phyloP scores from a whole-genome alignment of 2,888 invertebrate genomes.

The Drosophila anceps region DNA sequence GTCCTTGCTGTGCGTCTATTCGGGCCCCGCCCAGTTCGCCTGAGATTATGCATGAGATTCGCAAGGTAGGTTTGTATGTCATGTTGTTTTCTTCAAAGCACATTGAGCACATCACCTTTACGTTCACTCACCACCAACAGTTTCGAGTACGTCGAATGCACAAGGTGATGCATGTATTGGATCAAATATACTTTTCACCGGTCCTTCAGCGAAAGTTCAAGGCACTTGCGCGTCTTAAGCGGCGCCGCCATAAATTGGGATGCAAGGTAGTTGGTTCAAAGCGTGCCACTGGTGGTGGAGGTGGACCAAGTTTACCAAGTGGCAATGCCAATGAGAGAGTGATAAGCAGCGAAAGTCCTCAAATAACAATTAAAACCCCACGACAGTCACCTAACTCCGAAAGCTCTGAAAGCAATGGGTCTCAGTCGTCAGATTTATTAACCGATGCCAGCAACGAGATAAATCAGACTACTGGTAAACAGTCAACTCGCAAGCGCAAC shows the following conservation, averaged over 20 bases:
- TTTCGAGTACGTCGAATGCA: conserved; percentile 77
- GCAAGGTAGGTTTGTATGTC: conserved; percentile 71
- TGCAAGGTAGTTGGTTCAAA: conserved; percentile 23
- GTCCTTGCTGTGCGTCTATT: conserved; percentile 85
- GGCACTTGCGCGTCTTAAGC: conserved; percentile 58
- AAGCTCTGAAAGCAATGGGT: conserved; percentile 28
- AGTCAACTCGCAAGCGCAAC: conserved; percentile 17
- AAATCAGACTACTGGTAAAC: conserved; percentile 16
- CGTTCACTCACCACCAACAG: conserved; percentile 49
- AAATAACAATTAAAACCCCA: conserved; percentile 7
- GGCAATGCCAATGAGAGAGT: neutral
- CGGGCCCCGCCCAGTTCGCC: conserved; percentile 91
- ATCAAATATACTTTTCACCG: conserved; percentile 82
- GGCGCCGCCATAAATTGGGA: conserved; percentile 56
- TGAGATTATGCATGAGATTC: conserved; percentile 85
- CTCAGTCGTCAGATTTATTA: conserved; percentile 24
- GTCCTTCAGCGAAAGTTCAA: conserved; percentile 74
- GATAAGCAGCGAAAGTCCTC: neutral
- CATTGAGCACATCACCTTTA: conserved; percentile 1
- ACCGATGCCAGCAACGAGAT: conserved; percentile 21
- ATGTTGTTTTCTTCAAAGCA: neutral
- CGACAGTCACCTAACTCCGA: conserved; percentile 13
- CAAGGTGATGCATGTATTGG: conserved; percentile 82
- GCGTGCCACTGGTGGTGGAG: conserved; percentile 42
- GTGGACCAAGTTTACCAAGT: conserved; percentile 8